These are phyloP conservation scores for Tadarida brasiliensis DNA, from an alignment of 2,797 vertebrate genomes.

Conservation along the genomic window DNA sequence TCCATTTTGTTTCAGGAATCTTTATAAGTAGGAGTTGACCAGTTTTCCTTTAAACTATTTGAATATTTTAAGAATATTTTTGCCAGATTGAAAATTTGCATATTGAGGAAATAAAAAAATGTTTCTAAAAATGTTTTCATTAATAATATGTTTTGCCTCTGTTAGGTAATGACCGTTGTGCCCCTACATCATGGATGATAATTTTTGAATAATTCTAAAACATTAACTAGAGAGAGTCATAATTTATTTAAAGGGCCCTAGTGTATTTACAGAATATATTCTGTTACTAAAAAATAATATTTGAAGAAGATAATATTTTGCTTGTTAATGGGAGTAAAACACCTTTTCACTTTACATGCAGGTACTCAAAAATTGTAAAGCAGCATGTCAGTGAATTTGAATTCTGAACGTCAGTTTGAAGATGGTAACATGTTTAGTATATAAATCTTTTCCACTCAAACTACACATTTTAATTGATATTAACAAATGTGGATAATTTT, in stretches of 20 bases:
- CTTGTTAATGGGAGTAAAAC: constrained; percentile 82
- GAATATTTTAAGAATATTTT: constrained; percentile 51
- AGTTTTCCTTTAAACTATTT: constrained; percentile 60
- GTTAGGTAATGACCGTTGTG: constrained; percentile 39
- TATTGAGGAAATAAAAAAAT: constrained; percentile 57
- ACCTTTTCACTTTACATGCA: constrained; percentile 84
- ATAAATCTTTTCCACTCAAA: constrained; percentile 79
- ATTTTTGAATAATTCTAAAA: constrained; percentile 68
- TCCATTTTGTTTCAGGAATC: constrained; percentile 35
- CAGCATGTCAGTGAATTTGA: constrained; percentile 85
- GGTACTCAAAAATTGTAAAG: constrained; percentile 85
- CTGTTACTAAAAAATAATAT: constrained; percentile 76
- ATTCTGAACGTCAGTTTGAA: constrained; percentile 85
- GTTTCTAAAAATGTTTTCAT: constrained; percentile 73
- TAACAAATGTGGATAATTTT: constrained; percentile 72
- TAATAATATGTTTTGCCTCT: constrained; percentile 56
- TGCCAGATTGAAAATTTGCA: constrained; percentile 57
- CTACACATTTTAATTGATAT: constrained; percentile 74
- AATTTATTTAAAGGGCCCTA: constrained; percentile 67
- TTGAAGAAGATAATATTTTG: constrained; percentile 78
- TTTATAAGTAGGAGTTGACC: constrained; percentile 33
- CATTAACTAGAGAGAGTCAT: constrained; percentile 55
- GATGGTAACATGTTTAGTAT: constrained; percentile 85
- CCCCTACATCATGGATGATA: constrained; percentile 40
- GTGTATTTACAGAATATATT: constrained; percentile 76